Evolutionary conservation across 2,113 vertebrate genomes (phyloP).

Genomic region (Gymnobelideus leadbeateri): DNA sequence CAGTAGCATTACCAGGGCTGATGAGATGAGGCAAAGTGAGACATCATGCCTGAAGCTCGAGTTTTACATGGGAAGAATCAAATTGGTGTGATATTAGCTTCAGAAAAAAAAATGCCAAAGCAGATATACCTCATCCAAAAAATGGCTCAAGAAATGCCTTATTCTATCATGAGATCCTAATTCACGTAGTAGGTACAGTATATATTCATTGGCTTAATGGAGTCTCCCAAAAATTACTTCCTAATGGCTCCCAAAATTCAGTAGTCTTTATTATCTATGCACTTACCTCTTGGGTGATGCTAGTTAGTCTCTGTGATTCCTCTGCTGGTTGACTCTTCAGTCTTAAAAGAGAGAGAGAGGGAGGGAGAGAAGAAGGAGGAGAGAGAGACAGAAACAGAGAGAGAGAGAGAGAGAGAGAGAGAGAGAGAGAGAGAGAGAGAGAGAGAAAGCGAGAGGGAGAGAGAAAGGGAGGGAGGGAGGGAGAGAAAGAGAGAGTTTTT

Average conservation of each 20-base stretch:
- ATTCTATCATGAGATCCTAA: constrained; percentile 17
- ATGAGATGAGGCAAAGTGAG: constrained; percentile 12
- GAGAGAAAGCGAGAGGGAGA: no score
- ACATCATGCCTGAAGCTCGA: not conserved
- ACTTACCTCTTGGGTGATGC: not conserved
- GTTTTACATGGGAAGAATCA: constrained; percentile 22
- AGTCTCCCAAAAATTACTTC: constrained; percentile 10
- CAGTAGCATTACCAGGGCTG: constrained; percentile 34
- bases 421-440: no score
- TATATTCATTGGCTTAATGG: not conserved
- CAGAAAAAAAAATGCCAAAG: constrained; percentile 35
- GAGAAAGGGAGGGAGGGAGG: no score
- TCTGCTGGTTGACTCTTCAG: not conserved
- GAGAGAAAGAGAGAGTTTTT: no score
- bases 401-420: no score
- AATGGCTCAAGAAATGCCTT: constrained; percentile 27
- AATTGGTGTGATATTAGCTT: not conserved
- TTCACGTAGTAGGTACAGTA: not conserved
- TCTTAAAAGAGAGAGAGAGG: not conserved
- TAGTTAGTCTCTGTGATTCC: not conserved
- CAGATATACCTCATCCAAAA: not conserved
- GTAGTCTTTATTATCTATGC: not conserved
- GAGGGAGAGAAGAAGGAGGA: no score
- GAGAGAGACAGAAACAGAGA: no score
- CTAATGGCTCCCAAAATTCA: not conserved